Percentiles rank a stretch among this genome's conserved stretches.
Evolutionary conservation across 2,113 vertebrate species (phyloP).

Genomic region (Sinocyclocheilus rhinocerous): DNA sequence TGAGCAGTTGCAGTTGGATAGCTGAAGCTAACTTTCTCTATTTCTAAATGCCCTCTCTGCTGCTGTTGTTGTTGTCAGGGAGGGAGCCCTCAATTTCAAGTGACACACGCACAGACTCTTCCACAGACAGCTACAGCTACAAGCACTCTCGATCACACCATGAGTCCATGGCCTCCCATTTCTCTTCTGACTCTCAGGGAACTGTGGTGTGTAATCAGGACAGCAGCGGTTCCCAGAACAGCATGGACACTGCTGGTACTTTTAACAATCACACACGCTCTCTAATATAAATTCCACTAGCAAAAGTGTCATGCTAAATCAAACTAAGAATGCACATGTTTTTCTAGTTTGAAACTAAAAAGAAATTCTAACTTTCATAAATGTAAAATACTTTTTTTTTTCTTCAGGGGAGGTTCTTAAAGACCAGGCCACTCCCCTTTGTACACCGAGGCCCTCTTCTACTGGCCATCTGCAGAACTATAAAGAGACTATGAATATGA

Average conservation of each 20-base stretch:
- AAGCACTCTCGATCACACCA: slow-evolving; percentile 82
- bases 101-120: slow-evolving; percentile 97
- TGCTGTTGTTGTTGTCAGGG: slow-evolving; percentile 72
- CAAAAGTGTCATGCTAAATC: neutral
- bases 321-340: neutral
- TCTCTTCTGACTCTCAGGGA: slow-evolving; percentile 97
- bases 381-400: slow-evolving; percentile 6
- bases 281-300: slow-evolving; percentile 9
- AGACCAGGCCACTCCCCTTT: slow-evolving; percentile 77
- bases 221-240: slow-evolving; percentile 85
- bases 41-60: slow-evolving; percentile 15
- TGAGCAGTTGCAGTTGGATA: neutral
- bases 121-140: slow-evolving; percentile 91
- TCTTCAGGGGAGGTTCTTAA: slow-evolving; percentile 83
- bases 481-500: slow-evolving; percentile 74
- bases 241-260: slow-evolving; percentile 79
- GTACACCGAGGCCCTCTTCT: slow-evolving; percentile 43
- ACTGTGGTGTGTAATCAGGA: slow-evolving; percentile 95
- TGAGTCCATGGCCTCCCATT: slow-evolving; percentile 94
- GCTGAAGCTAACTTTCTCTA: slow-evolving; percentile 8
- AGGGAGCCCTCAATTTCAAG: slow-evolving; percentile 98
- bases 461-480: slow-evolving; percentile 48
- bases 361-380: neutral
- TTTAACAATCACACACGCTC: slow-evolving; percentile 6
- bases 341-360: no score